These are phyloP conservation scores for Eupsittula cactorum DNA, from an alignment of 2,113 vertebrate species.

Conservation along the genomic window DNA sequence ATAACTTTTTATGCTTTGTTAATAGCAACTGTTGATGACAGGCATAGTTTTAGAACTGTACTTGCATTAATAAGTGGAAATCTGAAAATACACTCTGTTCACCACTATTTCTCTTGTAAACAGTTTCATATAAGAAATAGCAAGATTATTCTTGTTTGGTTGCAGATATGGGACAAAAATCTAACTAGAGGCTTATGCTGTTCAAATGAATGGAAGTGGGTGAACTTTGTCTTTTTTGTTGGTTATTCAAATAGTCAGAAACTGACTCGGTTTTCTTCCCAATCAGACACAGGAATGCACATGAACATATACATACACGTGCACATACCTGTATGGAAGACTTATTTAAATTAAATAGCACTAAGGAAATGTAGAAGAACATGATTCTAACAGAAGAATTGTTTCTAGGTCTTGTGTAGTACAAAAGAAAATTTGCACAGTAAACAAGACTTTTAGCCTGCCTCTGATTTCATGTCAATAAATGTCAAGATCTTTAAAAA, in stretches of 20 bases:
- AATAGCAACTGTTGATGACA: neutral
- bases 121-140: neutral
- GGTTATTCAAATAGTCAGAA: neutral
- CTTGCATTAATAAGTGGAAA: neutral
- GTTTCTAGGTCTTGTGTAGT: neutral
- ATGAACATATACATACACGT: neutral
- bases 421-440: slow-evolving; percentile 19
- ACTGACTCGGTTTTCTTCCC: neutral
- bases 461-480: slow-evolving; percentile 52
- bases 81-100: neutral
- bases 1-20: neutral
- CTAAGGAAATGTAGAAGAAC: neutral
- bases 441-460: neutral
- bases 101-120: neutral
- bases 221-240: neutral
- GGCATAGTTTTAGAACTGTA: neutral
- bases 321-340: neutral
- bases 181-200: neutral
- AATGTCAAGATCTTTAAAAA: slow-evolving; percentile 55
- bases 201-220: neutral
- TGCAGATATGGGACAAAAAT: neutral
- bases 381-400: neutral
- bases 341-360: neutral
- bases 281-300: neutral
- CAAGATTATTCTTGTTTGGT: neutral